Base-by-base conservation (phyloP, 2,797 vertebrate genomes). In the Gymnoscopelus microlampas region DNA sequence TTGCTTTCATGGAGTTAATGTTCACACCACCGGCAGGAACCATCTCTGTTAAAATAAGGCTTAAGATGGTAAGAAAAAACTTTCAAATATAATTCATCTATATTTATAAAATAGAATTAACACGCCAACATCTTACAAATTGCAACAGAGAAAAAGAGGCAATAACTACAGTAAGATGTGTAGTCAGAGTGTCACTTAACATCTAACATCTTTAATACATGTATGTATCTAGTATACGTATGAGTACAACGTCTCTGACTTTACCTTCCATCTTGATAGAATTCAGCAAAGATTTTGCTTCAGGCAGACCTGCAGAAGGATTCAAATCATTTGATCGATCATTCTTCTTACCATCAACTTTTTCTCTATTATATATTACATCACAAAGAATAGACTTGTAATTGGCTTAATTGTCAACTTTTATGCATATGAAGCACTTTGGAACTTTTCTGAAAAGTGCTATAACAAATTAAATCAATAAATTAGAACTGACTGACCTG, bases 271-370 rank as follows among this genome's bases (percentile, higher is more conserved):
- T 87, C 70, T 82, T 70, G n/a, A 95, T 82, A 63, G 63, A 1
- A 14, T 61, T 85, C 67, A 93, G 70, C 74, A 95, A 64, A 0
- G 93, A 93, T 66, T 93, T 94, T 29, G 91, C 89, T 53, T 93
- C 91, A 60, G 89, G 63, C 1, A 85, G 71, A 23, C 85, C 94
- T 95, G 70, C 0, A 80, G 66, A 47, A 72, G 15, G 3, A 72
- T 14, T 71, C 1, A 65, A 23, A 68, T 15, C 7, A 54, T 51
- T 50, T 24, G 4, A 11, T 11, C 11, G 6, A 15, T 26, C 29
- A 44, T 3, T 60, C 7, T 44, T 44, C 9, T 44, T 8, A 44
- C 26, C 26, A 29, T 44, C 7, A 44, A 44, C 39, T 44, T 44
- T 44, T 10, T 9, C 2, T 44, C 39, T 10, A 9, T 35, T 35